Percentiles rank a stretch among this genome's conserved stretches.
Evolutionary conservation across 23 tunicate genomes (phyloP).

Genomic region (Halocynthia roretzi): DNA sequence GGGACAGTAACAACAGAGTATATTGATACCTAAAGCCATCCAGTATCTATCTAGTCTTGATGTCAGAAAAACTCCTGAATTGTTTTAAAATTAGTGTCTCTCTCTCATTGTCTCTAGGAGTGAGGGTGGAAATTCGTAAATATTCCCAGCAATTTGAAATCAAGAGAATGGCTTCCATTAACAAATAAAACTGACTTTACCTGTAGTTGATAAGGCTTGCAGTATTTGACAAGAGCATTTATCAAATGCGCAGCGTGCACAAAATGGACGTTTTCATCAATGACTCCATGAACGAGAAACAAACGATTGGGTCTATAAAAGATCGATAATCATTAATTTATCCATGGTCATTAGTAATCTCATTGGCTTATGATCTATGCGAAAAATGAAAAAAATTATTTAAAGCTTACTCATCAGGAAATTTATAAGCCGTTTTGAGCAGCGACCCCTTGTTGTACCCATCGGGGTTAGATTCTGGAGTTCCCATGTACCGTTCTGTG

Average conservation of each 20-base stretch:
- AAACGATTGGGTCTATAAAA: conserved; percentile 81
- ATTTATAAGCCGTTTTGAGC: conserved; percentile 21
- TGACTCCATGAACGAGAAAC: conserved; percentile 89
- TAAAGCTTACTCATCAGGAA: conserved; percentile 83
- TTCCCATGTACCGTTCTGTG: conserved; percentile 91
- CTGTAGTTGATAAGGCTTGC: conserved; percentile 91
- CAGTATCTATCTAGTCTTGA: no score
- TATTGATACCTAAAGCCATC: no score
- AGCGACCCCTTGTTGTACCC: conserved; percentile 76
- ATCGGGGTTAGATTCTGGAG: conserved; percentile 60
- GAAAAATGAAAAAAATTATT: background rate
- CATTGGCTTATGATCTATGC: no score
- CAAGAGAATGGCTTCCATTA: no score
- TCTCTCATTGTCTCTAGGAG: no score
- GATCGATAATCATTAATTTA: background rate
- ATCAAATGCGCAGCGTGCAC: conserved; percentile 71
- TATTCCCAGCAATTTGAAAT: no score
- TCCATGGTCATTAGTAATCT: background rate
- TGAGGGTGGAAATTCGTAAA: no score
- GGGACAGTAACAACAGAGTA: no score
- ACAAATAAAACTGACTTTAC: conserved; percentile 15
- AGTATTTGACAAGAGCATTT: conserved; percentile 56
- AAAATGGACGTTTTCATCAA: conserved; percentile 98
- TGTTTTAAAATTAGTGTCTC: no score
- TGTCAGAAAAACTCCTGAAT: no score